Base-by-base conservation (phyloP, 2,113 vertebrate genomes). In the Pteruthius melanotis region DNA sequence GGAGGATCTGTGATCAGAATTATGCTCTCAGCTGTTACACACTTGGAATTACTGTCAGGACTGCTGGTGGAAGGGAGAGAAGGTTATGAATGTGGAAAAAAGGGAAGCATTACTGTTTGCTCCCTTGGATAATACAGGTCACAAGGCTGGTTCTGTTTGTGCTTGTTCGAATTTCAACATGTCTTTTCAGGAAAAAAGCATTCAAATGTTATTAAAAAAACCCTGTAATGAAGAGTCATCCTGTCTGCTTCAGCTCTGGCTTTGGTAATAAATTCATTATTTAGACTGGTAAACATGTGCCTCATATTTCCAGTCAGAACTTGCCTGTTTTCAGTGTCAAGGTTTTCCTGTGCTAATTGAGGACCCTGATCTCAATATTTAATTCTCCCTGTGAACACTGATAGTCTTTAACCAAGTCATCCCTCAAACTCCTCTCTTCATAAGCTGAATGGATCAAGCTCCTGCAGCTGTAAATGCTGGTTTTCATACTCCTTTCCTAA, bases 401-500 rank as follows among this genome's bases (percentile, higher is more conserved):
- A 27, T 19, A 18, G 22, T 35, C 45, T 89, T 83, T 59, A 89
- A 60, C 50, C 35, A 84, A 95, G 26, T 33, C 59, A 78, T 23
- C 47, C 50, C 27, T 77, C 78, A 33, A 44, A 59, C 37, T 88
- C 35, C 31, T 65, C 63, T 86, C 40, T 60, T 92, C 35, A 5
- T 60, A 63, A 89, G 19, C 35, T 31, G 18, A 92, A 80, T 20
- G 79, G 66, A 83, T 44, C 13, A 20, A 70, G 40, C 17, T 85
- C 26, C 70, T 65, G 47, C 18, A 66, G 70, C 39, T 86, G n/a
- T 35, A 65, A 70, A 77, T 42, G 53, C 10, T 93, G 21, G 24
- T 93, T 92, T 89, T 94, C 54, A 5, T 69, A 15, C 54, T 94
- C 47, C 24, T 91, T 60, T 77, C 76, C 83, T 59, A 83, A 57